Percentiles rank a stretch among this genome's conserved stretches.
These are phyloP conservation scores for Lagocephalus sceleratus DNA, from an alignment of 2,797 vertebrate species.

Conservation along the genomic window DNA sequence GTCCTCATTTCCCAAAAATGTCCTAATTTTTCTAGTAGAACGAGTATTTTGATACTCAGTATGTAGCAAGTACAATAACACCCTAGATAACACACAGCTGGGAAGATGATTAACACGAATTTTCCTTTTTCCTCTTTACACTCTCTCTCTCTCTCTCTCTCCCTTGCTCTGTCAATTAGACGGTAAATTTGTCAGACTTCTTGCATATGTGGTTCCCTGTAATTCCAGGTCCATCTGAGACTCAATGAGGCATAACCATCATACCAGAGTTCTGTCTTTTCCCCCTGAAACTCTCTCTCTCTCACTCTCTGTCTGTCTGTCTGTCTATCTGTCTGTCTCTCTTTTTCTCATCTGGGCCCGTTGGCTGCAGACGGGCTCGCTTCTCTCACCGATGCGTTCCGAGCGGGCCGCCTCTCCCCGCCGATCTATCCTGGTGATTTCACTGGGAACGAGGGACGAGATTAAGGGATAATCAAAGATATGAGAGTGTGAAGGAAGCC, in stretches of 20 bases:
- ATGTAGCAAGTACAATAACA: too few relatives aligned
- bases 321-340: too few relatives aligned
- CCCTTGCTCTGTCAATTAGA: constrained; percentile 48
- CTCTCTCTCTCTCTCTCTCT: constrained; percentile 1
- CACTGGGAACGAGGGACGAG: background rate
- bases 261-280: constrained; percentile 47
- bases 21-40: too few relatives aligned
- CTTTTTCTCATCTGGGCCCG: constrained; percentile 42
- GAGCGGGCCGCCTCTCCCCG: background rate
- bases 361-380: constrained; percentile 7
- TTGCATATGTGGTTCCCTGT: constrained; percentile 66
- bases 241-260: constrained; percentile 69
- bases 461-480: background rate
- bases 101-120: constrained; percentile 62
- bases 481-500: background rate
- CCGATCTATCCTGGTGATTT: constrained; percentile 27
- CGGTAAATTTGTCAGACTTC: constrained; percentile 55
- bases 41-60: too few relatives aligned
- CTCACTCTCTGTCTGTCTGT: too few relatives aligned
- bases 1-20: too few relatives aligned
- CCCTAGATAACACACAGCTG: constrained; percentile 47
- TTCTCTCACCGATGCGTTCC: background rate
- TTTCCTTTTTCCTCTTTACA: constrained; percentile 24
- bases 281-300: constrained; percentile 37
- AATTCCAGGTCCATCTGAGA: constrained; percentile 65